phyloP scores from a whole-genome alignment of 2,797 vertebrate species.

The Myotis myotis region DNA sequence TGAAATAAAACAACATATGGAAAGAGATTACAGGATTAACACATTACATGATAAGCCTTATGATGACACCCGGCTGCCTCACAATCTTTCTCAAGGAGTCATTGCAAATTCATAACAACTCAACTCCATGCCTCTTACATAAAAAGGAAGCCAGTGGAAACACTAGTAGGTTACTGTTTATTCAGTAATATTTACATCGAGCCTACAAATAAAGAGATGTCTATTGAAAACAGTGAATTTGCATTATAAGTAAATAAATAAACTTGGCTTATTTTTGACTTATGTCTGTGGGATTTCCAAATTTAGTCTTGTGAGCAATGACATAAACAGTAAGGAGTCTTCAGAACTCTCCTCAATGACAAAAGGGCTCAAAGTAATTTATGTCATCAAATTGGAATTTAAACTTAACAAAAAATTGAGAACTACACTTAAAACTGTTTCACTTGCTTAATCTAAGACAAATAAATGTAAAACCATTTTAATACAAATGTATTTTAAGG shows the following conservation, averaged over 20 bases:
- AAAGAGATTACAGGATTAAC: slow-evolving; percentile 90
- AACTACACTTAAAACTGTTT: not conserved
- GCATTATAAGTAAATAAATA: not conserved
- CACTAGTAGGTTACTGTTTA: not conserved
- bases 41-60: slow-evolving; percentile 87
- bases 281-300: not conserved
- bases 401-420: not conserved
- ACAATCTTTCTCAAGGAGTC: slow-evolving; percentile 28
- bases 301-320: not conserved
- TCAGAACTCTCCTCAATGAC: not conserved
- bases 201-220: not conserved
- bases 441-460: not conserved
- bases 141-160: not conserved
- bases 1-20: slow-evolving; percentile 90
- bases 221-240: not conserved
- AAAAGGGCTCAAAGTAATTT: not conserved
- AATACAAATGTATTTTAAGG: not conserved
- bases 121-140: not conserved
- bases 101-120: slow-evolving; percentile 46
- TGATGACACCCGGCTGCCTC: slow-evolving; percentile 81
- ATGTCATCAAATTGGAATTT: not conserved
- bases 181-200: not conserved
- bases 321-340: not conserved
- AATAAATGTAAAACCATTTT: not conserved
- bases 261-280: not conserved